phyloP scores from a whole-genome alignment of 2,888 invertebrate genomes.

The Lasioglossum leucozonium region DNA sequence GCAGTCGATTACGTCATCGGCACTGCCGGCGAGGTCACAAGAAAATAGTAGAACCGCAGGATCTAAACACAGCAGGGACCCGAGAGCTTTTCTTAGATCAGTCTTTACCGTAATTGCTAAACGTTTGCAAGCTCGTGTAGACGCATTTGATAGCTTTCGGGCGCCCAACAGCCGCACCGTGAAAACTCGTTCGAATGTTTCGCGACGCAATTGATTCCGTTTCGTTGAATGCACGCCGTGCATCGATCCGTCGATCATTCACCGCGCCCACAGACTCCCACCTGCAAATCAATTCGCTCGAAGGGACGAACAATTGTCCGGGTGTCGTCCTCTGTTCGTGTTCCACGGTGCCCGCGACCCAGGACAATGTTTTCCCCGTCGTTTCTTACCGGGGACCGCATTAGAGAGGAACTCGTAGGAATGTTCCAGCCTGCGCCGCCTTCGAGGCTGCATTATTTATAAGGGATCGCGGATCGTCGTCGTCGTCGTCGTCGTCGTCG shows the following conservation, averaged over 20 bases:
- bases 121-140: not conserved
- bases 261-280: conserved; percentile 46
- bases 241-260: conserved; percentile 56
- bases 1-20: too few species aligned
- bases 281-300: conserved; percentile 55
- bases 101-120: not conserved
- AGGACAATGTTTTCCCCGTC: conserved; percentile 47
- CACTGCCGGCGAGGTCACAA: too few species aligned
- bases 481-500: conserved; percentile 12
- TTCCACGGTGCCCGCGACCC: too few species aligned
- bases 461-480: conserved; percentile 35
- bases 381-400: conserved; percentile 27
- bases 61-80: too few species aligned
- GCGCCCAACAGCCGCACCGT: not conserved
- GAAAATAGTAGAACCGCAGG: too few species aligned
- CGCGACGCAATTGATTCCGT: conserved; percentile 50
- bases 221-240: conserved; percentile 46
- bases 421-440: conserved; percentile 46
- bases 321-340: not conserved
- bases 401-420: conserved; percentile 54
- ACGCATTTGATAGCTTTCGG: not conserved
- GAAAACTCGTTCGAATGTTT: conserved; percentile 24
- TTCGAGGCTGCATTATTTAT: conserved; percentile 60
- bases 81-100: too few species aligned
- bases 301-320: conserved; percentile 52